Conservation (phyloP, 2,113 vertebrate genomes). For the Phrynosoma platyrhinos region DNA sequence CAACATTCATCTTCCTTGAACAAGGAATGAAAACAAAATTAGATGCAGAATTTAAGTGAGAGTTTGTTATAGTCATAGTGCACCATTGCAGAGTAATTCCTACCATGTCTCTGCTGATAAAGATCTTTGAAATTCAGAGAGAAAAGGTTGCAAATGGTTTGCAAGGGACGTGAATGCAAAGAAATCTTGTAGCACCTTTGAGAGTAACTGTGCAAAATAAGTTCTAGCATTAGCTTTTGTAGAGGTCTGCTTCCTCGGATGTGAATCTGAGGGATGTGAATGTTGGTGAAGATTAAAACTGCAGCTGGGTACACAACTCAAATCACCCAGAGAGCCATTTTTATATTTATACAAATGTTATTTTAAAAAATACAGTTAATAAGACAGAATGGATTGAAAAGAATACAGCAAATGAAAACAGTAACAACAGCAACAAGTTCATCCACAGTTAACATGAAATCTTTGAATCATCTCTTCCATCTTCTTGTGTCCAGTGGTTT, state of each 20-base stretch:
- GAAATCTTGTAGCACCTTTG: no score
- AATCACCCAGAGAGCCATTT: not conserved
- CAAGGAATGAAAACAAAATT: not conserved
- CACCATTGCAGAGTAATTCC: not conserved
- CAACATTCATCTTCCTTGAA: not conserved
- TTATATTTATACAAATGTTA: not conserved
- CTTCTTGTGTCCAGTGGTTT: not conserved
- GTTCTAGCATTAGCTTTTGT: no score
- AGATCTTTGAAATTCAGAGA: not conserved
- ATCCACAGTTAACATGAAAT: not conserved
- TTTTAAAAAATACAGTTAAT: no score
- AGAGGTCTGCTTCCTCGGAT: no score
- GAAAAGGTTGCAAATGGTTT: not conserved
- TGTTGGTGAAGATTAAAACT: not conserved
- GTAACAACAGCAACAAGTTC: not conserved
- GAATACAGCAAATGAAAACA: not conserved
- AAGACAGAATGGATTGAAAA: not conserved
- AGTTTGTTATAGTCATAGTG: not conserved
- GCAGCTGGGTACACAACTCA: not conserved
- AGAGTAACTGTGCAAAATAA: no score
- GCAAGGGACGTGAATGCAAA: not conserved
- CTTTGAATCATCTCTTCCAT: not conserved
- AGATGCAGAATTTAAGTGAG: not conserved
- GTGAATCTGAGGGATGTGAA: not conserved
- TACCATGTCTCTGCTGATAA: not conserved